phyloP scores from a whole-genome alignment of 1,140 invertebrate species.

The Sogatella furcifera region DNA sequence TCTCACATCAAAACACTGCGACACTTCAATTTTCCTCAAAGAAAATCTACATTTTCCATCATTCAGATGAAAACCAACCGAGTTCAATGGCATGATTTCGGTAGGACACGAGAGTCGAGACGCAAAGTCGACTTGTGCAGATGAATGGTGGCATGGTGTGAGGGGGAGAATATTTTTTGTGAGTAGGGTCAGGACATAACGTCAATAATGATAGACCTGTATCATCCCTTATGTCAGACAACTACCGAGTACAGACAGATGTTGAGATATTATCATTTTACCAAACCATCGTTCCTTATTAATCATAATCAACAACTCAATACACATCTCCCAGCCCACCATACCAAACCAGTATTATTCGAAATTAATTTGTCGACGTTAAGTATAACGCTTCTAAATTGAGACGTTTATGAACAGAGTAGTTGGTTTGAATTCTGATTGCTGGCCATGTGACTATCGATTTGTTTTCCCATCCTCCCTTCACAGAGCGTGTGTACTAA shows the following conservation, averaged over 20 bases:
- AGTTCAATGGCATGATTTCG: neutral
- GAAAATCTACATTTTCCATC: neutral
- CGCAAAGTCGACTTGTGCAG: neutral
- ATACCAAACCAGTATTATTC: neutral
- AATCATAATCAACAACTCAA: neutral
- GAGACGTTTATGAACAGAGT: neutral
- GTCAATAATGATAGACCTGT: constrained; percentile 22
- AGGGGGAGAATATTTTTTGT: constrained; percentile 12
- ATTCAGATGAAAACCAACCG: neutral
- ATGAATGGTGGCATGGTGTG: neutral
- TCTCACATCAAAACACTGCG: neutral
- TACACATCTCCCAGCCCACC: neutral
- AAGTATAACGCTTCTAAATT: too few species aligned
- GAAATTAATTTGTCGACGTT: too few species aligned
- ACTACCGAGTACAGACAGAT: constrained; percentile 6
- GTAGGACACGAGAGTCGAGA: neutral
- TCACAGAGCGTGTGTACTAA: neutral
- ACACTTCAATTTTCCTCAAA: constrained; percentile 1
- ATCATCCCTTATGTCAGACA: constrained; percentile 14
- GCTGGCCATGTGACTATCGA: neutral
- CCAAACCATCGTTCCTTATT: neutral
- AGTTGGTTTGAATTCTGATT: neutral
- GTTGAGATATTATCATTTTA: too few species aligned
- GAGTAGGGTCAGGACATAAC: constrained; percentile 21
- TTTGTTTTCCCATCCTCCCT: neutral